These are phyloP conservation scores for Protonibea diacanthus DNA, from an alignment of 2,797 vertebrate species.

Conservation along the genomic window DNA sequence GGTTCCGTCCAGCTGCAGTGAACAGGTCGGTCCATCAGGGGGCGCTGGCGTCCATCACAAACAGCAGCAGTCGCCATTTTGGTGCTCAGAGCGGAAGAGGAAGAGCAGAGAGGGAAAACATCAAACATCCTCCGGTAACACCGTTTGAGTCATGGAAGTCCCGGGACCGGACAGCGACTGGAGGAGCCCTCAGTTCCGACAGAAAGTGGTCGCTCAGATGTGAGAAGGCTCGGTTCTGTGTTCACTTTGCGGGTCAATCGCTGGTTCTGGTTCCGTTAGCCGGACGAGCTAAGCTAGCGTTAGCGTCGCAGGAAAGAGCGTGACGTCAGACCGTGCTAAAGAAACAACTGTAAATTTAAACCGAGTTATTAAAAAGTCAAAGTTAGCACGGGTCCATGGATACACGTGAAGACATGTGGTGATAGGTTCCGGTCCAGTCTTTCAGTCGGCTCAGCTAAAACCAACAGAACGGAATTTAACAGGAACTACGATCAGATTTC, in stretches of 20 bases:
- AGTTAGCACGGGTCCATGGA: accelerated
- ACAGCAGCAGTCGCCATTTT: no score
- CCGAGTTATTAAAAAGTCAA: accelerated
- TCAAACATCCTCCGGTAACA: accelerated
- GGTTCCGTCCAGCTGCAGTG: no score
- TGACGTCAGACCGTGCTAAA: background rate
- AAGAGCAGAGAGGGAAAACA: slow-evolving; percentile 40
- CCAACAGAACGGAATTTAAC: background rate
- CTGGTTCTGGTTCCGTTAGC: background rate
- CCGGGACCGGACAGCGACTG: slow-evolving; percentile 93
- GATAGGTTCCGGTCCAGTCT: background rate
- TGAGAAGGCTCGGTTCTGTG: slow-evolving; percentile 74
- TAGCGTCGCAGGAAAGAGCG: slow-evolving; percentile 23
- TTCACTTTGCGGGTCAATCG: background rate
- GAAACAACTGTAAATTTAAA: background rate
- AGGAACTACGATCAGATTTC: background rate
- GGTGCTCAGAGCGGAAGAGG: slow-evolving; percentile 5
- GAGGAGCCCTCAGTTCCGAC: slow-evolving; percentile 93
- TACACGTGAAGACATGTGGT: accelerated
- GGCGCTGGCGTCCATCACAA: no score
- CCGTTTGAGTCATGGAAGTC: slow-evolving; percentile 87
- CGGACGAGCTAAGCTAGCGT: background rate
- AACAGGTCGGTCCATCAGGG: no score
- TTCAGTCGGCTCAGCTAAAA: background rate
- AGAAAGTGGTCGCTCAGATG: slow-evolving; percentile 98